Evolutionary conservation across 2,113 vertebrate species (phyloP).

Genomic region (Bos javanicus): DNA sequence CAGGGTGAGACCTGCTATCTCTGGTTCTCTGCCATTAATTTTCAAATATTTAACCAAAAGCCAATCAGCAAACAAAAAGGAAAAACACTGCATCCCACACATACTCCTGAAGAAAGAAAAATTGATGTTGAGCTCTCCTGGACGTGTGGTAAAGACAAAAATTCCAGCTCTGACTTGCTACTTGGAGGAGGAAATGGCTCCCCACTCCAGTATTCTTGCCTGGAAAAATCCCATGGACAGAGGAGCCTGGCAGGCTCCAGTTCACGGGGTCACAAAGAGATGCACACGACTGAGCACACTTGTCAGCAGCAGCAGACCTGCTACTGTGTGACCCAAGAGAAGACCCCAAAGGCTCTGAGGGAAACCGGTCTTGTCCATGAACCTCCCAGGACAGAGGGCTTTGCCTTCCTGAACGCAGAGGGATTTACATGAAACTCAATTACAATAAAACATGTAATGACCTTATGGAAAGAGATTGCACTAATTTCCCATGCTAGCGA

Average conservation of each 20-base stretch:
- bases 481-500: not conserved
- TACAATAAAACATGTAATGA: not conserved
- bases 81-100: not conserved
- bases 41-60: not conserved
- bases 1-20: not conserved
- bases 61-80: not conserved
- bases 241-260: not conserved
- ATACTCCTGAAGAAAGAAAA: not conserved
- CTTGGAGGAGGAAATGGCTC: not conserved
- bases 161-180: not conserved
- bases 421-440: not conserved
- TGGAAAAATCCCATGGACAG: not conserved
- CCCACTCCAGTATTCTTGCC: not conserved
- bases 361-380: not conserved
- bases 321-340: not conserved
- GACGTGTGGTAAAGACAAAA: not conserved
- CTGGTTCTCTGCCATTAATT: not conserved
- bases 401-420: not conserved
- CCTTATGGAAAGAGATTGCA: not conserved
- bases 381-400: not conserved
- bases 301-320: not conserved
- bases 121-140: not conserved
- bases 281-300: rapidly evolving
- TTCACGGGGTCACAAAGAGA: not conserved
- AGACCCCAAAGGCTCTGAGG: not conserved